Evolutionary conservation across 1,140 invertebrate genomes (phyloP), one percentile per base, ranked within the genome.

Genomic region (Drosophila novamexicana): DNA sequence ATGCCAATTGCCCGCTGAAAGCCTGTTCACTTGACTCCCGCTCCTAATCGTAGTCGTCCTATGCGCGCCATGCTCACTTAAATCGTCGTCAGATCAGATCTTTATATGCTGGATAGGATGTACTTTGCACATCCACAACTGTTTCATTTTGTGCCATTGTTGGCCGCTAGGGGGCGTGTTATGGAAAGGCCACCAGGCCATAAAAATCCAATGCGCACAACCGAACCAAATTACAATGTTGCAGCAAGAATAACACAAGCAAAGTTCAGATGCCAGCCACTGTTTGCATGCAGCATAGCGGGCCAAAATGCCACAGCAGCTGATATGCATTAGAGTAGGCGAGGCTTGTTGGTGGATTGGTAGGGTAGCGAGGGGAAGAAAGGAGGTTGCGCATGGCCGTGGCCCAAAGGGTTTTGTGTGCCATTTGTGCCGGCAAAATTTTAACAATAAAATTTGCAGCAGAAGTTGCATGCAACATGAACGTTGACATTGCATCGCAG

Each of bases 191-290:
- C 59, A 59, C 36, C 45, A 75, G 54, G 57, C 67, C 73, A 67
- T 76, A 79, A 79, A 79, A 76, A 79, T 70, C 58, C 73, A 64
- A 61, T 56, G 36, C 36, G n/a, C 34, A 49, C 18, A 47, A 47
- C 53, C 59, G 29, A 78, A 78, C 56, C 62, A 79, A 76, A 86
- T 86, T 85, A 81, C 82, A 79, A 70, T 77, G 81, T 77, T 73
- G 69, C 76, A 72, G 67, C 57, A 63, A 47, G 44, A 72, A 63
- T 47, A 71, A 71, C 62, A 78, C 37, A 45, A 44, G 53, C 14
- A 34, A 53, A 50, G 61, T 14, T 56, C 52, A 56, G 58, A 40
- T 47, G 63, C 58, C 69, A 65, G 58, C 44, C 49, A 45, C 47
- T 67, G 57, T 61, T 72, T 67, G 62, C 57, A 76, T 71, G 57